Base-by-base conservation (phyloP, 2,113 vertebrate genomes). In the Tupaia tana region DNA sequence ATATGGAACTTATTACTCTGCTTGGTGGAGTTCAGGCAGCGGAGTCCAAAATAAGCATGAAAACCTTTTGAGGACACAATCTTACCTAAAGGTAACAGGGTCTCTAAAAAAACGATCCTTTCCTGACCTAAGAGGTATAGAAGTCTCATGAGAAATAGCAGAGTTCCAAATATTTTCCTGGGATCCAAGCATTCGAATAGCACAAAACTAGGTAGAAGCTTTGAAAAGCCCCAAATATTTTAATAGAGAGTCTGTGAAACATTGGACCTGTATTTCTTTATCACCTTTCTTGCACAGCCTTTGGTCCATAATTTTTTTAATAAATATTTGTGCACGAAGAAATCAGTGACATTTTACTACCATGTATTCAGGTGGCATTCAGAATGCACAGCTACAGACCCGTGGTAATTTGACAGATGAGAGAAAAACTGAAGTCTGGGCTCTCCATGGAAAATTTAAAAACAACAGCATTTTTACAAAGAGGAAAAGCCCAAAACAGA, bases 1-100 rank as follows among this genome's bases (percentile, higher is more conserved):
- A 99, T 99, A 99, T 99, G 99, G 99, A 99, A 99, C 98, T 98
- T 99, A 98, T 99, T 99, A 99, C 97, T 90, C 94, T 97, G 91
- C 98, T 98, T 98, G 97, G 98, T 98, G 98, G 98, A 98, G 98
- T 96, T 98, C 97, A 98, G 97, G 97, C 98, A 96, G 96, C 94
- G 90, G 90, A 95, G 75, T 98, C 98, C 98, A 98, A 98, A 98
- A 98, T 97, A 98, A 98, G 97, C 97, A 98, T 95, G 97, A 96
- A 98, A 98, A 97, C 67, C 97, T 97, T 98, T 98, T 98, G 96
- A 98, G 97, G 97, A 97, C 96, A 98, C 96, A 98, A 66, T 97
- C 87, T 90, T 98, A 97, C 97, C 96, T 98, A 98, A 97, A 98
- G 97, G 97, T 97, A 98, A 98, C 85, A 96, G 90, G 95, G 94